Percentiles rank a stretch among this genome's conserved stretches.
Evolutionary conservation across 2,113 vertebrate species (phyloP).

Genomic region (Gobius niger): DNA sequence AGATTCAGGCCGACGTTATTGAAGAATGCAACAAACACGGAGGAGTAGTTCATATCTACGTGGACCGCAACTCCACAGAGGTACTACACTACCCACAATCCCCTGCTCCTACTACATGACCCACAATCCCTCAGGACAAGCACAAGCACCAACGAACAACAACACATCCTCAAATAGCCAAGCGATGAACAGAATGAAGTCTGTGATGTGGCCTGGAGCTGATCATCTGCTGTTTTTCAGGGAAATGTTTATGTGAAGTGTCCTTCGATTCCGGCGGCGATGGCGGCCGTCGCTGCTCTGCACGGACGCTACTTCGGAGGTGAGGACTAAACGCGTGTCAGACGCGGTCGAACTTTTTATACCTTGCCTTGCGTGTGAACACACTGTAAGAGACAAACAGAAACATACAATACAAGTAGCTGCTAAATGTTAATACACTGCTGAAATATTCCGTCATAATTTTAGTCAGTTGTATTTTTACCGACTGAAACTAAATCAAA

Average conservation of each 20-base stretch:
- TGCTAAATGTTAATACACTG: no score
- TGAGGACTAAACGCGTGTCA: conserved; percentile 52
- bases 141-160: no score
- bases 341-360: conserved; percentile 8
- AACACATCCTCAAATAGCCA: no score
- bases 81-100: conserved; percentile 61
- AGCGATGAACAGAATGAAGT: no score
- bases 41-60: conserved; percentile 96
- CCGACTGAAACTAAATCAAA: no score
- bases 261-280: conserved; percentile 92
- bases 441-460: no score
- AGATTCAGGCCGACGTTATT: conserved; percentile 98
- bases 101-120: no score
- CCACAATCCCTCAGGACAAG: no score
- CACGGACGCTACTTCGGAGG: conserved; percentile 97
- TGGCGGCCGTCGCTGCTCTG: conserved; percentile 89
- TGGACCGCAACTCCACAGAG: conserved; percentile 96
- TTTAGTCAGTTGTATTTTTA: no score
- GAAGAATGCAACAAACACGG: conserved; percentile 99
- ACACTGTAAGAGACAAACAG: no score
- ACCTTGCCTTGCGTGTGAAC: no score
- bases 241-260: conserved; percentile 98
- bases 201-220: not conserved
- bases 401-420: no score
- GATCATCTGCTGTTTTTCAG: conserved; percentile 62